Base-by-base conservation (phyloP, 2,888 invertebrate genomes). In the Hypolimnas misippus region DNA sequence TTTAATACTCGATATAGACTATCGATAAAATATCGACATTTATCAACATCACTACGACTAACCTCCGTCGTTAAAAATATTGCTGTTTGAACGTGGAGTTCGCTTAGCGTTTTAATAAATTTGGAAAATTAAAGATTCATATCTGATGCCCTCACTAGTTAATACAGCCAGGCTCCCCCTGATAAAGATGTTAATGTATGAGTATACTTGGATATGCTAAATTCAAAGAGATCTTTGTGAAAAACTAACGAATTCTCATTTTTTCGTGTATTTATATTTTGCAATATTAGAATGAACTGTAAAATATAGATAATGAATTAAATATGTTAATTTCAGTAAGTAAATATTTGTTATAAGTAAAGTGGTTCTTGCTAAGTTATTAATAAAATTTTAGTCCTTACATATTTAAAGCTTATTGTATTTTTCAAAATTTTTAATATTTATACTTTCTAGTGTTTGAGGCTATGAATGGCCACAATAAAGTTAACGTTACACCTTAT, bases 71-170 rank as follows among this genome's bases (percentile, higher is more conserved):
- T 87, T 88, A 89, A 90, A 90, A 89, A 89, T 90, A 90, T 90
- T 87, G 87, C 90, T 89, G 89, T 91, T 91, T 89, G 88, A 90
- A 89, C 89, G 86, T 73, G 77, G 83, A 86, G 84, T 89, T 84
- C 89, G 89, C 88, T 89, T 89, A 89, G 88, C 87, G 89, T 89
- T 90, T 89, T 90, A 90, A 91, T 90, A 91, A 90, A 90, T 91
- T 90, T 89, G 88, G 87, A 87, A 90, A 90, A 91, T 91, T 89
- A 89, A 91, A 89, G 90, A 90, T 91, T 89, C 89, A 91, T 90
- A 91, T 91, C 90, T 79, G 83, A 85, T 86, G 81, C 78, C 79
- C 79, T 80, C 79, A 87, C 87, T 89, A 88, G 86, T 77, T 76
- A 74, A 80, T 77, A 75, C 78, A 63, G 79, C 76, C 72, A 76